These are phyloP conservation scores for Hypomecis punctinalis DNA, from an alignment of 2,888 invertebrate genomes.

Conservation along the genomic window DNA sequence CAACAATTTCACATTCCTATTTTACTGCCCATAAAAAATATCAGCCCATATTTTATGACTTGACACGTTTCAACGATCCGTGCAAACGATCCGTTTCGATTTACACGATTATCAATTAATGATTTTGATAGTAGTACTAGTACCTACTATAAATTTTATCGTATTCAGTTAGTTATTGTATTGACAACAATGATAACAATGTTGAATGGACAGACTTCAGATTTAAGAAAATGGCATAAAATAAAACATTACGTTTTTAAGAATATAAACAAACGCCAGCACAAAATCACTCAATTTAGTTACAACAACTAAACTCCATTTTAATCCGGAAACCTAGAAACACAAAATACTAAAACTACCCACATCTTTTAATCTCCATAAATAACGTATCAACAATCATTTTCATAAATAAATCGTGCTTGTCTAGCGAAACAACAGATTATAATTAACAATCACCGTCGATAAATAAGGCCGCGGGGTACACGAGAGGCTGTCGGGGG, in stretches of 20 bases:
- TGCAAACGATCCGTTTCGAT: slow-evolving; percentile 49
- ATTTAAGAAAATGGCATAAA: too few species aligned
- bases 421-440: slow-evolving; percentile 30
- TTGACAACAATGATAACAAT: too few species aligned
- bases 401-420: slow-evolving; percentile 16
- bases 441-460: slow-evolving; percentile 38
- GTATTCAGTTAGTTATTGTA: too few species aligned
- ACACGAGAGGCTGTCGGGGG: slow-evolving; percentile 25
- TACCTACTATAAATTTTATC: background rate
- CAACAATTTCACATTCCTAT: slow-evolving; percentile 62
- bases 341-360: background rate
- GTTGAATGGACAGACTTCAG: too few species aligned
- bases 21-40: slow-evolving; percentile 72
- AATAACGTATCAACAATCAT: slow-evolving; percentile 25
- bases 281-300: too few species aligned
- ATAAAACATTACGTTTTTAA: too few species aligned
- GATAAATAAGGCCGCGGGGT: slow-evolving; percentile 28
- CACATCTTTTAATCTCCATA: slow-evolving; percentile 8
- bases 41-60: slow-evolving; percentile 63
- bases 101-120: slow-evolving; percentile 30
- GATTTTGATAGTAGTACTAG: background rate
- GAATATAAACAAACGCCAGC: too few species aligned
- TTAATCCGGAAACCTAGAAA: background rate
- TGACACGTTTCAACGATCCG: slow-evolving; percentile 55
- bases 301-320: too few species aligned